Evolutionary conservation across 2,113 vertebrate species (phyloP).

Genomic region (Oophaga pumilio): DNA sequence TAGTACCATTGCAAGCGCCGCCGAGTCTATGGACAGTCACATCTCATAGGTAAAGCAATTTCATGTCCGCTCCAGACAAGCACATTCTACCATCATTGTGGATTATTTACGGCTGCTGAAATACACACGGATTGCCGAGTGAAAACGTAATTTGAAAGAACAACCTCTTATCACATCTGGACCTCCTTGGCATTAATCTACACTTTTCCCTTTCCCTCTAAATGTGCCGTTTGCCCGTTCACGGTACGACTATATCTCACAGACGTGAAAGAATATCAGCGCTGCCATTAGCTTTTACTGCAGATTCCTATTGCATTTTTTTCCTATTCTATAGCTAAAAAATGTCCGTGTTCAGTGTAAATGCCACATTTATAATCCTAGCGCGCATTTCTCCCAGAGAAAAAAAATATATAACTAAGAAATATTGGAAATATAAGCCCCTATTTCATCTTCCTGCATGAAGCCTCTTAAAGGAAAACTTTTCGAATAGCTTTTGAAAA

Average conservation of each 20-base stretch:
- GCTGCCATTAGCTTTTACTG: slow-evolving; percentile 15
- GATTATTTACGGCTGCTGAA: neutral
- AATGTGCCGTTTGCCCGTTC: neutral
- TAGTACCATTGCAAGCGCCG: neutral
- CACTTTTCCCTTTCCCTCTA: neutral
- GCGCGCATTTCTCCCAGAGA: neutral
- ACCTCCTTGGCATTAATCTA: slow-evolving; percentile 5
- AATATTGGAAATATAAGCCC: neutral
- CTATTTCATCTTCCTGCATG: neutral
- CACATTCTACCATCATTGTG: neutral
- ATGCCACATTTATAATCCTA: neutral
- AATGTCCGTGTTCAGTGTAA: neutral
- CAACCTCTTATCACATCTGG: neutral
- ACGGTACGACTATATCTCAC: neutral
- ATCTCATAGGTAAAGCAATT: neutral
- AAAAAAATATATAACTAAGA: neutral
- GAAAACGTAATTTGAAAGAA: neutral
- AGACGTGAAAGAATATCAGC: neutral
- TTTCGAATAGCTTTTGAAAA: neutral
- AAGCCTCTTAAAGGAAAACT: neutral
- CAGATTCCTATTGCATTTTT: neutral
- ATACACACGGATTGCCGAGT: neutral
- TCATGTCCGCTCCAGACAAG: neutral
- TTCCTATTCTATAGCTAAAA: neutral
- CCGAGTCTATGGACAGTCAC: neutral